Base-by-base conservation (phyloP, 2,113 vertebrate genomes). In the Gopherus flavomarginatus region DNA sequence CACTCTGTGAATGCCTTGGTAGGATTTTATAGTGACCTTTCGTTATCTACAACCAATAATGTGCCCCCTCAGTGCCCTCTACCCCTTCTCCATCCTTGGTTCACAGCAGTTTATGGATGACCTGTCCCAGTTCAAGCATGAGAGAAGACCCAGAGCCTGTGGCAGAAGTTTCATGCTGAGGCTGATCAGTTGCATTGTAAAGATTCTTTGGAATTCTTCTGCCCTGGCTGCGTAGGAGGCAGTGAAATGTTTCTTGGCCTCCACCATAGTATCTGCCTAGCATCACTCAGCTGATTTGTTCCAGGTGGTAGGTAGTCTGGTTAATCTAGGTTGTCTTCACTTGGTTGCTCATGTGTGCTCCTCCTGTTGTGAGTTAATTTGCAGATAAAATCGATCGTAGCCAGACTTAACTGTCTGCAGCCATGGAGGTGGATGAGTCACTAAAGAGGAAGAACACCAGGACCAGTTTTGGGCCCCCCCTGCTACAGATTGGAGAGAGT, bases 111-210 rank as follows among this genome's bases (percentile, higher is more conserved):
- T 31, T n/a, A 5, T 17, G 38, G 83, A 1, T 81, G 54, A n/a
- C 65, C 27, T 35, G 69, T 35, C 38, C 80, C 31, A 0, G 1
- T 5, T 52, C 52, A 88, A n/a, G 26, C 42, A 1, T 0, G n/a
- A 72, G n/a, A 17, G 16, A 81, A 26, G 44, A 52, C 11, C 2
- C 5, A 0, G 0, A 38, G 31, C 22, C 42, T 9, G 24, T 24
- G n/a, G 59, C 35, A 16, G 10, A 59, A 62, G 6, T 19, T 38
- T 42, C 12, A 19, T 7, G 44, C 42, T 42, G 29, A 4, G 42
- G 26, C 44, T 54, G 38, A 3, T n/a, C n/a, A 56, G 29, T 17
- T 14, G 5, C 27, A 17, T 44, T 3, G 3, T 54, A 2, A 2
- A 49, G 47, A 35, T 31, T 9, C 52, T 59, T 11, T 54, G 35